These are phyloP conservation scores for Anabas testudineus DNA, from an alignment of 2,797 vertebrate genomes.

Conservation along the genomic window DNA sequence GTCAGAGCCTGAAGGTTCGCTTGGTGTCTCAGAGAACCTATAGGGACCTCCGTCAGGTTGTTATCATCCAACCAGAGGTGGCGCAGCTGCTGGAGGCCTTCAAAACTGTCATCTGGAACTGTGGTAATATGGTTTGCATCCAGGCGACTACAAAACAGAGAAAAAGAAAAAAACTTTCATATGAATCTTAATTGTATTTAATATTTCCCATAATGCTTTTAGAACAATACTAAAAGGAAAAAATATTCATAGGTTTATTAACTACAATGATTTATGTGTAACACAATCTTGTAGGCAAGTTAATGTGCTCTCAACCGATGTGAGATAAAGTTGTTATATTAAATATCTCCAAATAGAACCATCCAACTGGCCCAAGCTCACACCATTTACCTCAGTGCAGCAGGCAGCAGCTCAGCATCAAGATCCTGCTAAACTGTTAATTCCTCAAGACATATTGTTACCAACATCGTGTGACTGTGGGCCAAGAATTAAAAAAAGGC, in stretches of 20 bases:
- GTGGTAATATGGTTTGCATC: conserved; percentile 96
- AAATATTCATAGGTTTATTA: not conserved
- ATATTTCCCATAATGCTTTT: no score
- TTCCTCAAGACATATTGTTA: not conserved
- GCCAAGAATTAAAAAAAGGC: not conserved
- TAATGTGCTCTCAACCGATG: not conserved
- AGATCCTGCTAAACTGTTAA: not conserved
- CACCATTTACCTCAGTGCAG: not conserved
- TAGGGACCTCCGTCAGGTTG: conserved; percentile 91
- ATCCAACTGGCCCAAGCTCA: not conserved
- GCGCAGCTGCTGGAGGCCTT: conserved; percentile 93
- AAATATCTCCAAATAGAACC: not conserved
- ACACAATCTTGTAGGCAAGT: not conserved
- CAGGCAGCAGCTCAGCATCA: not conserved
- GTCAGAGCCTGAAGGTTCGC: conserved; percentile 95
- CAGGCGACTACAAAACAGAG: conserved; percentile 84
- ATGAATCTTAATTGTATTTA: not conserved
- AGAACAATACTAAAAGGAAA: not conserved
- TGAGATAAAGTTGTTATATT: not conserved
- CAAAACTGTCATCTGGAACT: conserved; percentile 95
- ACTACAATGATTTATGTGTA: not conserved
- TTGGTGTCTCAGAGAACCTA: conserved; percentile 90
- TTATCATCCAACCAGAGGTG: conserved; percentile 99
- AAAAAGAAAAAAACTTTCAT: not conserved
- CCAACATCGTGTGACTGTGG: not conserved